phyloP scores from a whole-genome alignment of 2,797 vertebrate species.

The Leucoraja ocellata region DNA sequence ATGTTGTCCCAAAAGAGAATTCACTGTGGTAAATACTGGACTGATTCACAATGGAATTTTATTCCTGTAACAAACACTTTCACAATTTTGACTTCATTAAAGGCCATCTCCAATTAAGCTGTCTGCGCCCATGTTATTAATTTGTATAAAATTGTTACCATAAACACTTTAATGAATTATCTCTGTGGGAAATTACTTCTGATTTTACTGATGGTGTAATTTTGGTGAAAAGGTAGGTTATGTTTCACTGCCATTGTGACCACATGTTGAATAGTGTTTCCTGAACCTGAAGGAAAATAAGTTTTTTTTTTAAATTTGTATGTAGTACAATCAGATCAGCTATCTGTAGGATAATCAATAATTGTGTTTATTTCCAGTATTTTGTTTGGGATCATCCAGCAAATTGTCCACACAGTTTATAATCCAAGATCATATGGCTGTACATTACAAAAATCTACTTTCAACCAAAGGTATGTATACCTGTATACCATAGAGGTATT shows the following conservation, averaged over 20 bases:
- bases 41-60: not conserved
- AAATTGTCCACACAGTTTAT: conserved; percentile 36
- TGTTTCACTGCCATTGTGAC: not conserved
- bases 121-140: not conserved
- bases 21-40: not conserved
- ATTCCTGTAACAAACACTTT: not conserved
- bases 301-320: not conserved
- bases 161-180: not conserved
- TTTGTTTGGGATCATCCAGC: conserved; percentile 32
- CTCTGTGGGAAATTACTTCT: not conserved
- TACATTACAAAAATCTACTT: conserved; percentile 37
- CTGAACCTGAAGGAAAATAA: not conserved
- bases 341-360: not conserved
- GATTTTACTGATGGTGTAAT: not conserved
- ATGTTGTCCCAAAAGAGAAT: not conserved
- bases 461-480: conserved; percentile 41
- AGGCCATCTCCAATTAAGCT: not conserved
- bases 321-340: not conserved
- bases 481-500: not conserved
- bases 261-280: not conserved
- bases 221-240: not conserved
- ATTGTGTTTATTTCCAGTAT: conserved; percentile 22
- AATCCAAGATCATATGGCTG: conserved; percentile 35
- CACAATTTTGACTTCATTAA: not conserved
- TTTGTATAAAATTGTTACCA: not conserved